Base-by-base conservation (phyloP, 2,797 vertebrate species). In the Astyanax mexicanus region DNA sequence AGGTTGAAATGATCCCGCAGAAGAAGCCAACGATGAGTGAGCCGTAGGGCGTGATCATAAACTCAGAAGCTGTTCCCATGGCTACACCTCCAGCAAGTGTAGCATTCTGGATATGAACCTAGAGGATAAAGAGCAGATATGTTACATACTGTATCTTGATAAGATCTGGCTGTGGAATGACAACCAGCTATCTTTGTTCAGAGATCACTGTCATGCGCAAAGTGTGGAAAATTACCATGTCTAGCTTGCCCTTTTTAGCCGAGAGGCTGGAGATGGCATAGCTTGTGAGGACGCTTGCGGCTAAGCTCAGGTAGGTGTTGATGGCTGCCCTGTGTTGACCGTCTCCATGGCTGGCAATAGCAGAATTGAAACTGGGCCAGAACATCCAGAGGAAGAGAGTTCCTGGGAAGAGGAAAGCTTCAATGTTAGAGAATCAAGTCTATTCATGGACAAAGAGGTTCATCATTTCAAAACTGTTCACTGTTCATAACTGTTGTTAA, bases 341-440 rank as follows among this genome's bases (percentile, higher is more conserved):
- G 0, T 97, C 96, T 1, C 98, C 98, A 0, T 96, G 95, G 1
- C 90, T 58, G 21, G 97, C 88, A 83, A 95, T 87, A 35, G 97
- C 97, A 0, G 96, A 97, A 87, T 99, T 99, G 90, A 99, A 99
- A 89, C 98, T 99, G 84, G 98, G 98, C 98, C 98, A 99, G 87
- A 93, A 99, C 92, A 98, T 95, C 98, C 98, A 99, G 17, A 99
- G 90, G 86, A 95, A 99, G 32, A 99, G 89, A 0, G 97, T 95
- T 1, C 97, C 98, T 99, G 83, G 5, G 6, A 45, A 23, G 27
- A 68, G 57, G 64, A n/a, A 15, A 60, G 5, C 15, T 12, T 21
- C 29, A 45, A 7, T 9, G 32, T 35, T 37, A 23, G 32, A 13
- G 21, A 19, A 47, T 0, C 0, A 1, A 3, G n/a, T 51, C 12